phyloP scores from a whole-genome alignment of 2,888 invertebrate genomes.

The Orthonychiurus folsomi region DNA sequence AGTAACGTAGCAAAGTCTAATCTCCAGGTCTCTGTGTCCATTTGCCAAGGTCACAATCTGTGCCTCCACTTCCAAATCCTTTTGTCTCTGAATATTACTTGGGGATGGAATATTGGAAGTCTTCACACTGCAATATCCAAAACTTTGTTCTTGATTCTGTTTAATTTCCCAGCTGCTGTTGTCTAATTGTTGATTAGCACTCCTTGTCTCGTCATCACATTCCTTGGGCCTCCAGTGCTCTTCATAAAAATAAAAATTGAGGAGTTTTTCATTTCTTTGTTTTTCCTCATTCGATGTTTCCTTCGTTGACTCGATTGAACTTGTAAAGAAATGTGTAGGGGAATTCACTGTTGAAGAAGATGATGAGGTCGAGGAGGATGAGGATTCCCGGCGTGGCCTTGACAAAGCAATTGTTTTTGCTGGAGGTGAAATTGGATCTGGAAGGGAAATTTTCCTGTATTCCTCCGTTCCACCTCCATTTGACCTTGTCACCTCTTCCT shows the following conservation, averaged over 20 bases:
- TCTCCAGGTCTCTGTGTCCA: conserved; percentile 39
- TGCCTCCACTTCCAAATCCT: conserved; percentile 33
- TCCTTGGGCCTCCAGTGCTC: conserved; percentile 32
- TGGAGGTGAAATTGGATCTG: conserved; percentile 14
- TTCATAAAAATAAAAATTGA: conserved; percentile 36
- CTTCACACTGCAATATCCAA: background rate
- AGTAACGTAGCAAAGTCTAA: conserved; percentile 34
- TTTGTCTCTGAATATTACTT: conserved; percentile 5
- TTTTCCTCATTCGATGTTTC: conserved; percentile 12
- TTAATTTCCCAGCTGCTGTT: conserved; percentile 10
- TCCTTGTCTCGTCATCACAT: background rate
- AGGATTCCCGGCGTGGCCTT: background rate
- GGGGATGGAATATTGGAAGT: background rate
- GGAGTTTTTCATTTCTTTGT: conserved; percentile 19
- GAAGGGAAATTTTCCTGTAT: conserved; percentile 2
- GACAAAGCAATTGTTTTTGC: conserved; percentile 2
- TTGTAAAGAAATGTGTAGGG: conserved; percentile 11
- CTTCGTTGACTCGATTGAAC: conserved; percentile 9
- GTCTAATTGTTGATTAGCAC: background rate
- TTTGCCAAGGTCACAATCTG: conserved; percentile 38
- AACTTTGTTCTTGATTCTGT: background rate
- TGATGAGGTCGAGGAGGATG: background rate
- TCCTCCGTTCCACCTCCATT: background rate
- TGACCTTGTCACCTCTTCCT: background rate
- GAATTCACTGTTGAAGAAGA: background rate